Conservation (phyloP, 2,888 invertebrate genomes). For the Notodonta ziczac region DNA sequence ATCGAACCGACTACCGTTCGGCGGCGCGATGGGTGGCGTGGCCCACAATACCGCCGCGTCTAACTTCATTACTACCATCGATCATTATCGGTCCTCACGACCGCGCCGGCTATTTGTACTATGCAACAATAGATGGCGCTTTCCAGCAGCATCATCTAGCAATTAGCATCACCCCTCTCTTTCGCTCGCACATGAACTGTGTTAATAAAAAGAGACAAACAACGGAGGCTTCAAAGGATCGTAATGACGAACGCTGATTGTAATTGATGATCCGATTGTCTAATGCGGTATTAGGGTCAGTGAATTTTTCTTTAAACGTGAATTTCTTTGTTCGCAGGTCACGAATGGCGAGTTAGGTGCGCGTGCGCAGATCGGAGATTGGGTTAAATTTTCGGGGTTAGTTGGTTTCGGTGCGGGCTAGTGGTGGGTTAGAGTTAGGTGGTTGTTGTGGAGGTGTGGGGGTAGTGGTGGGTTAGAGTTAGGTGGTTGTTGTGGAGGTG, state of each 20-base stretch:
- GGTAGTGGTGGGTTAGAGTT: constrained; percentile 15
- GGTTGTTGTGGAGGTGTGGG: constrained; percentile 9
- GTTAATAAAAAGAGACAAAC: constrained; percentile 43
- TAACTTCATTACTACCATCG: constrained; percentile 77
- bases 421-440: constrained; percentile 16
- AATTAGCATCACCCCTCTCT: constrained; percentile 66
- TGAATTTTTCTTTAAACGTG: constrained; percentile 66
- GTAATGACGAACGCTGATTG: constrained; percentile 75
- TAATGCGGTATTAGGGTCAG: constrained; percentile 71
- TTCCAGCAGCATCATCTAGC: constrained; percentile 79
- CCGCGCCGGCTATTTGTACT: constrained; percentile 73
- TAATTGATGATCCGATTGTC: constrained; percentile 82
- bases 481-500: constrained; percentile 6
- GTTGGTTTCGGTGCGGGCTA: not conserved
- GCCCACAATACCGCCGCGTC: constrained; percentile 59
- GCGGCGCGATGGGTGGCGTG: constrained; percentile 70
- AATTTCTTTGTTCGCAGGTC: constrained; percentile 68
- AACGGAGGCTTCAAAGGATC: constrained; percentile 54
- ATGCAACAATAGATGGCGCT: constrained; percentile 83
- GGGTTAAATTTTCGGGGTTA: constrained; percentile 11
- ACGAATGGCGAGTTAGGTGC: constrained; percentile 43
- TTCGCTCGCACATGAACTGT: constrained; percentile 30
- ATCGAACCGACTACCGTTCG: constrained; percentile 73
- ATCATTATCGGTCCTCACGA: constrained; percentile 79
- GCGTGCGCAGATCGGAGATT: constrained; percentile 26